Evolutionary conservation across 1,140 invertebrate species (phyloP).

Genomic region (Chironomus striatipennis): DNA sequence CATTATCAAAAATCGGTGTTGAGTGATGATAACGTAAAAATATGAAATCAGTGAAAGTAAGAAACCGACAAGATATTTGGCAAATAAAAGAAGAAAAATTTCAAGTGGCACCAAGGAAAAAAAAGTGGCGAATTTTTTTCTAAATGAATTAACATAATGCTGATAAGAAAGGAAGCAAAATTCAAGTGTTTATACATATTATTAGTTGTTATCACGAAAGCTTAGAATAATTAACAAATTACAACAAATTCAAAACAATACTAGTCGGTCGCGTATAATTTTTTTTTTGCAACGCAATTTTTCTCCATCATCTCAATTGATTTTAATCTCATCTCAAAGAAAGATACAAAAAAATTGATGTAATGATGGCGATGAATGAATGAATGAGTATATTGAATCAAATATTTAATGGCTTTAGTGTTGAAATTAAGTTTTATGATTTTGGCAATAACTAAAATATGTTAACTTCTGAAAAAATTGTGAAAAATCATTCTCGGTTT

Average conservation of each 20-base stretch:
- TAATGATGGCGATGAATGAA: not conserved
- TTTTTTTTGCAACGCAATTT: constrained; percentile 1
- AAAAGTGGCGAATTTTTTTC: not conserved
- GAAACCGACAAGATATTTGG: not conserved
- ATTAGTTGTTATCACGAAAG: not conserved
- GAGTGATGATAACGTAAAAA: not conserved
- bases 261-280: not conserved
- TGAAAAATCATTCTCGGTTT: not conserved
- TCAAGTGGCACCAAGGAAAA: not conserved
- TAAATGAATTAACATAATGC: not conserved
- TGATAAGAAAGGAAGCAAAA: too few species aligned
- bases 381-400: not conserved
- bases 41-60: not conserved
- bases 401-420: too few species aligned
- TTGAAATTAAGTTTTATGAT: too few species aligned
- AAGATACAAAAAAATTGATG: constrained; percentile 8
- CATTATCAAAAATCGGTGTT: not conserved
- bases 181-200: not conserved
- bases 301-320: constrained; percentile 12
- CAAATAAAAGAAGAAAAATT: not conserved
- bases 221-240: constrained; percentile 15
- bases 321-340: constrained; percentile 14
- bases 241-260: not conserved
- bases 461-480: not conserved
- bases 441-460: not conserved